Base-by-base conservation (phyloP, 2,113 vertebrate species). In the Prunella fulvescens region DNA sequence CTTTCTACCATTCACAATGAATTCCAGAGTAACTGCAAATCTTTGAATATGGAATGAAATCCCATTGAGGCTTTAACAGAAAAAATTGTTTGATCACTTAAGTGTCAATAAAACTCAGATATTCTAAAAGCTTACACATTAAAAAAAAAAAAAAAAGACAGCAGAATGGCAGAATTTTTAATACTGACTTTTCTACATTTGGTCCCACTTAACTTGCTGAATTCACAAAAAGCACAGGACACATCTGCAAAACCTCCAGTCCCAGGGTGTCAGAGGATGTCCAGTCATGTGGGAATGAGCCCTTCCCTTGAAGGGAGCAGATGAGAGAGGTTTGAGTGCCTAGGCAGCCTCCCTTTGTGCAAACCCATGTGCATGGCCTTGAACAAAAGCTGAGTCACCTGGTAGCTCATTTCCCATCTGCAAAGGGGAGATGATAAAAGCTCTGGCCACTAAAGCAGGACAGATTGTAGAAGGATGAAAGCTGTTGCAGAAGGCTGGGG, bases 351-450 rank as follows among this genome's bases (percentile, higher is more conserved):
- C 18, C 33, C 25, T 39, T 53, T 17, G 22, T 5, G 9, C 31
- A 65, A 66, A 40, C 25, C 8, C 10, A 0, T 0, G 9, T 35
- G 10, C 5, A 1, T 23, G 54, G 42, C 62, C 29, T 64, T 56
- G 26, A 25, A 19, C 25, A 28, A 53, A 4, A 6, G 28, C 50
- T 2, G 10, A 71, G 51, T 61, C 5, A 5, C 37, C 61, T 70
- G 39, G 22, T 11, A 33, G 22, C 35, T 94, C 44, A 16, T 76
- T 72, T 17, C 29, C 35, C 37, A 22, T 45, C 40, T 83, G 81
- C 67, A 51, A 33, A 69, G 56, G 0, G 1, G 20, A 47, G 29
- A 29, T 57, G 69, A 56, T 51, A 4, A 39, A 84, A 74, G 35
- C 74, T 61, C 48, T 60, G 33, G 64, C 26, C 11, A 12, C 64